Base-by-base conservation (phyloP, 2,113 vertebrate species). In the Dasyornis broadbenti region DNA sequence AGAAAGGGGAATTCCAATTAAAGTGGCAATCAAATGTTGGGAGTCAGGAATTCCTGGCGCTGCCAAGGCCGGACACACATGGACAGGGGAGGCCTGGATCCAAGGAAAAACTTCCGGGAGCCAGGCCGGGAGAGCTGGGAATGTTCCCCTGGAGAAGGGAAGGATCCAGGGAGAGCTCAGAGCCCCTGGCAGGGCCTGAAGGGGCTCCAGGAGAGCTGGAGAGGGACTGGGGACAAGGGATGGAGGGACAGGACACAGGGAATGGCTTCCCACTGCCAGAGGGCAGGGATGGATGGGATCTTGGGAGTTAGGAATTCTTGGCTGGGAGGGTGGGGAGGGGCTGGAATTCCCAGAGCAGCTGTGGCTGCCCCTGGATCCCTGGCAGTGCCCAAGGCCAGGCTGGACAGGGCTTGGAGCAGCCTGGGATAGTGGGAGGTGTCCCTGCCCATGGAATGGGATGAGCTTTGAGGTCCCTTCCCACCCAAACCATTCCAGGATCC, bases 1-100 rank as follows among this genome's bases (percentile, higher is more conserved):
- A n/a, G n/a, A n/a, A n/a, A n/a, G n/a, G n/a, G n/a, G n/a, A n/a
- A n/a, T n/a, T n/a, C n/a, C n/a, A n/a, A n/a, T n/a, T 31, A 10
- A 42, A 8, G 4, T 18, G 19, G 14, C 6, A 47, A 5, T 1
- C 11, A 5, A 64, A 35, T 1, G 13, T 3, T 15, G 1, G 1
- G 10, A 42, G 18, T 16, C 17, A 4, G n/a, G 64, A 30, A 9
- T 33, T 83, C 8, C 8, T 11, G 16, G 35, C 2, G 28, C 42
- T 57, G 64, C 33, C 59, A 17, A 44, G 44, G 44, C 44, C 18
- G 44, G 44, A 17, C 42, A 16, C 14, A 42, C 42, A 42, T 16
- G 13, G 10, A 3, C 6, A 2, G 47, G 22, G 40, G 27, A 15
- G n/a, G 37, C 0, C 65, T 15, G 3, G 4, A 22, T 21, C n/a